A percentile compares a stretch with the other conserved stretches of the same genome.
These are phyloP conservation scores for Bactericera cockerelli DNA, from an alignment of 1,140 invertebrate genomes.

Conservation along the genomic window DNA sequence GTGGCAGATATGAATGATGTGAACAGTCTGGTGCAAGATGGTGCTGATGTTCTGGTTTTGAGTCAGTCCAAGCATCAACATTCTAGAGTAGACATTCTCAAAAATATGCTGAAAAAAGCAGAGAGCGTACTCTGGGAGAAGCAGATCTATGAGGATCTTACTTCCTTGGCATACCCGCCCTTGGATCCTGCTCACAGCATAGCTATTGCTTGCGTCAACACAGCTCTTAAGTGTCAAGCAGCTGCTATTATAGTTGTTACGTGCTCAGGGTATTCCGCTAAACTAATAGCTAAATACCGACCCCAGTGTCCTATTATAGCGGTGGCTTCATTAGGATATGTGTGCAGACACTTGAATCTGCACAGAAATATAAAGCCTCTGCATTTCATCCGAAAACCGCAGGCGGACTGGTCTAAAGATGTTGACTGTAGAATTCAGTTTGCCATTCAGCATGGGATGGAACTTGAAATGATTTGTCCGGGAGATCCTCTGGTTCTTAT, in stretches of 20 bases:
- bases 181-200: constrained; percentile 82
- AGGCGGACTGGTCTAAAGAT: constrained; percentile 47
- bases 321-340: constrained; percentile 73
- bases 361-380: constrained; percentile 89
- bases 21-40: background rate
- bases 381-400: constrained; percentile 21
- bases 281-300: constrained; percentile 84
- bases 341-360: constrained; percentile 84
- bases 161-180: constrained; percentile 45
- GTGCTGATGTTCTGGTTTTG: background rate
- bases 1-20: background rate
- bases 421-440: constrained; percentile 50
- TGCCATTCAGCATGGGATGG: constrained; percentile 46
- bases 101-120: constrained; percentile 59
- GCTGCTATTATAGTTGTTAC: constrained; percentile 92
- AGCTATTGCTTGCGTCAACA: constrained; percentile 92
- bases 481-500: constrained; percentile 55
- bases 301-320: constrained; percentile 94
- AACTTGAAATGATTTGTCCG: constrained; percentile 42
- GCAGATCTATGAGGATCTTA: constrained; percentile 77
- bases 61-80: background rate
- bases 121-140: constrained; percentile 94
- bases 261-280: constrained; percentile 82
- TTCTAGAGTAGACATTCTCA: background rate
- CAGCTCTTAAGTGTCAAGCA: constrained; percentile 78